phyloP scores from a whole-genome alignment of 2,113 vertebrate species.

The Catharus minimus region DNA sequence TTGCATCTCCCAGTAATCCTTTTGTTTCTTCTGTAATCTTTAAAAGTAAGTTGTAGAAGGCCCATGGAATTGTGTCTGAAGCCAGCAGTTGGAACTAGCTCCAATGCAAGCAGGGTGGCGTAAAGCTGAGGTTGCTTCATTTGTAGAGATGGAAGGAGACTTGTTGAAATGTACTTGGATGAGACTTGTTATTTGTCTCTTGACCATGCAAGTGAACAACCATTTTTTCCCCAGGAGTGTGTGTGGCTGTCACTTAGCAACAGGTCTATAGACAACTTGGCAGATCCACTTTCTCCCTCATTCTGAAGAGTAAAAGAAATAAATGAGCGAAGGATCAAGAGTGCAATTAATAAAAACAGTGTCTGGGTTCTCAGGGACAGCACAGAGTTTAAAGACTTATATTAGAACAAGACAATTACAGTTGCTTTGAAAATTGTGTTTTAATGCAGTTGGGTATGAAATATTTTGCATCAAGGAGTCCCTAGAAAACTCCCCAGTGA shows the following conservation, averaged over 20 bases:
- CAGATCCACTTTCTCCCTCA: background rate
- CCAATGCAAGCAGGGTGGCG: background rate
- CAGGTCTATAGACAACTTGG: conserved; percentile 58
- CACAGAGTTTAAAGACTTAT: background rate
- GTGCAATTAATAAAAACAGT: background rate
- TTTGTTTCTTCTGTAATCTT: background rate
- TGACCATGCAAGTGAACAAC: background rate
- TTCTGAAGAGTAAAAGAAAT: background rate
- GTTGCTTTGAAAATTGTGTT: background rate
- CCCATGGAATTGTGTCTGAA: background rate
- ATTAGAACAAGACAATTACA: background rate
- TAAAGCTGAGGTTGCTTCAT: background rate
- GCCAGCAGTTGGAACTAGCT: background rate
- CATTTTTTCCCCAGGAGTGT: background rate
- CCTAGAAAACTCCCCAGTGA: background rate
- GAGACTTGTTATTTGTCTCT: background rate
- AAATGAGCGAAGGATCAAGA: background rate
- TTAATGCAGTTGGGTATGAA: background rate
- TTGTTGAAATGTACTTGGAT: background rate
- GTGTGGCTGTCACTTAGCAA: conserved; percentile 70
- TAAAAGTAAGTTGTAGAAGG: background rate
- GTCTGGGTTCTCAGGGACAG: background rate
- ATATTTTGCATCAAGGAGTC: background rate
- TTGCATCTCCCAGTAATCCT: background rate
- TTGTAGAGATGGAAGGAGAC: background rate